These are phyloP conservation scores for Ceryle rudis DNA, from an alignment of 2,797 vertebrate species.

Conservation along the genomic window DNA sequence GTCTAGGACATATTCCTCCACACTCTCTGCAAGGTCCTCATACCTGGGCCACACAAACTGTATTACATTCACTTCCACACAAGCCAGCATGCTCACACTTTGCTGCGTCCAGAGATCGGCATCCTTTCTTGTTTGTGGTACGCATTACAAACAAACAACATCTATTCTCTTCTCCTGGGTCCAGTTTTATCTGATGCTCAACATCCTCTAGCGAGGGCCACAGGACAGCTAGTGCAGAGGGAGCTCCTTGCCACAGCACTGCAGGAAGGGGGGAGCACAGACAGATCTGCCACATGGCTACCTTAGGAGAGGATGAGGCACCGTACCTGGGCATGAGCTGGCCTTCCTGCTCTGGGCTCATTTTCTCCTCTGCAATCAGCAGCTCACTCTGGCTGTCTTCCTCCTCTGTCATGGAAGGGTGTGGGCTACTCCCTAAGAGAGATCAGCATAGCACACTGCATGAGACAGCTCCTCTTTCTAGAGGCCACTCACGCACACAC, in stretches of 20 bases:
- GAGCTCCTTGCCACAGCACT: not conserved
- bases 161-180: not conserved
- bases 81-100: not conserved
- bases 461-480: not conserved
- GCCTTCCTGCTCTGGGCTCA: slow-evolving; percentile 95
- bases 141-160: rapidly evolving
- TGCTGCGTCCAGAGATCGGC: not conserved
- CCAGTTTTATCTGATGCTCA: not conserved
- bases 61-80: not conserved
- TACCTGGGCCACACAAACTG: slow-evolving; percentile 81
- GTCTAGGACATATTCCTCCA: slow-evolving; percentile 96
- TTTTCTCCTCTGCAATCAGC: slow-evolving; percentile 96
- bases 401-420: slow-evolving; percentile 94
- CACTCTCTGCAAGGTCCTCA: slow-evolving; percentile 93
- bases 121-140: not conserved
- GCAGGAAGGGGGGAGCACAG: not conserved
- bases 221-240: not conserved
- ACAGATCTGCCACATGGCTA: not conserved
- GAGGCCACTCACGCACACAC: not conserved
- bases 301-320: not conserved
- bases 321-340: slow-evolving; percentile 94
- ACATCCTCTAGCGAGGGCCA: not conserved
- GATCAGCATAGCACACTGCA: not conserved
- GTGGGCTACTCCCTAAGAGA: slow-evolving; percentile 91
- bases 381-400: slow-evolving; percentile 96